Percentiles rank a stretch among this genome's conserved stretches.
phyloP scores from a whole-genome alignment of 2,113 vertebrate species.

The Mus musculus region DNA sequence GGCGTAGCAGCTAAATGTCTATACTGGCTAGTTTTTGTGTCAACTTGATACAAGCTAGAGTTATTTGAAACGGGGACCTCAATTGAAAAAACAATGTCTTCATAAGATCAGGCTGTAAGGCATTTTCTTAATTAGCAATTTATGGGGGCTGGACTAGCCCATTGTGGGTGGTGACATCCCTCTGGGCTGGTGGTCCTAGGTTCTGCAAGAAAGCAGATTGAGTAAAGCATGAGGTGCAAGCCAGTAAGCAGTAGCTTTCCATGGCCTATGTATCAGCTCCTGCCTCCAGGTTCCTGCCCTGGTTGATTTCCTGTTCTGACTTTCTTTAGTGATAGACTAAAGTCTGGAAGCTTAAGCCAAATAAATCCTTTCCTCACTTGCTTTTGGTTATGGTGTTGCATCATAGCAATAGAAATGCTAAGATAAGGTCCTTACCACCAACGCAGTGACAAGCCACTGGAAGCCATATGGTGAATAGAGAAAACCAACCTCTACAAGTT shows the following conservation, averaged over 20 bases:
- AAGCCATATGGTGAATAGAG: neutral
- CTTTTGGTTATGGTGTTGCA: neutral
- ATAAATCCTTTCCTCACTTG: neutral
- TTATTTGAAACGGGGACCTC: neutral
- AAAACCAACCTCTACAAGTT: neutral
- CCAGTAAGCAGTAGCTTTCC: neutral
- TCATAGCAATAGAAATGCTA: neutral
- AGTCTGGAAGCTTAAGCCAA: neutral
- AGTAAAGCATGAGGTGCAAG: neutral
- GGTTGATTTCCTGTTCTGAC: neutral
- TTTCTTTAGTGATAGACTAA: neutral
- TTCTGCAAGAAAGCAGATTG: neutral
- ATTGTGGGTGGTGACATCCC: neutral
- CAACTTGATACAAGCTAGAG: neutral
- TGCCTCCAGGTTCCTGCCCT: neutral
- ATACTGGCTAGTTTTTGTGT: neutral
- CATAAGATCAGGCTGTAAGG: neutral
- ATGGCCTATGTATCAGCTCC: neutral
- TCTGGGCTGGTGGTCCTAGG: neutral
- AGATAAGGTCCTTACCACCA: neutral
- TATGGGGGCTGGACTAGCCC: neutral
- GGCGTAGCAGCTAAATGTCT: neutral
- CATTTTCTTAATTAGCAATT: neutral
- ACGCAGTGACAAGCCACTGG: neutral
- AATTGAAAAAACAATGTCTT: neutral